Evolutionary conservation across 2,113 vertebrate species (phyloP), one percentile per base, ranked within the genome.

Genomic region (mouse (Mus musculus)): DNA sequence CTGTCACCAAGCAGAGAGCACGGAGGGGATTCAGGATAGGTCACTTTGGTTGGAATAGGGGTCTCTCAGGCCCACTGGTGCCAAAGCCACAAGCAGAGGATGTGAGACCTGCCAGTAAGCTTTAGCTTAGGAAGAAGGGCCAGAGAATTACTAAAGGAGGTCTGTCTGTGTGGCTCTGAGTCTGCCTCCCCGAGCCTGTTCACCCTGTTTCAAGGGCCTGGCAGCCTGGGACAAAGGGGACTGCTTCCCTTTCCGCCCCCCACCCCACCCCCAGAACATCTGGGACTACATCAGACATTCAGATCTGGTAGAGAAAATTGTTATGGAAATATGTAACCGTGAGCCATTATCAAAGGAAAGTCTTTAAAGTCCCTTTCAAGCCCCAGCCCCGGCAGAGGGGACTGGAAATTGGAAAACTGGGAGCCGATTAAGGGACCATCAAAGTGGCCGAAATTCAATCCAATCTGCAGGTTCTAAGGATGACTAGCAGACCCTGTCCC

Each of bases 401-500:
- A 95, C 92, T 97, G 97, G 94, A 97, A 97, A 97, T 97, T 97
- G 93, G 94, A 97, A 98, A 98, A 97, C 97, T 93, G 96, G 96
- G 89, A 97, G 96, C 76, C 94, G 52, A 97, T 97, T 97, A 97
- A 59, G 73, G 93, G 93, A 90, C 96, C 97, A 97, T 97, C 98
- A 98, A 98, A 98, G 97, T 98, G 95, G 94, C 89, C 87, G 95
- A 97, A 98, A 97, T 98, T 96, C 97, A 98, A 97, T 96, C 94
- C 96, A 97, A 97, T 95, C 93, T 96, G 91, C 72, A 97, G 96
- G 97, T 97, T 85, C 97, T 96, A 59, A 95, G 96, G 95, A 95
- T 77, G 95, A 91, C 96, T 94, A 96, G 96, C 98, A 97, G 97
- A 97, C 96, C 95, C 94, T 56, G 78, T 33, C 63, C 89, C 91